Conservation (phyloP, 2,888 invertebrate species). For the Cryptocephalus moraei region DNA sequence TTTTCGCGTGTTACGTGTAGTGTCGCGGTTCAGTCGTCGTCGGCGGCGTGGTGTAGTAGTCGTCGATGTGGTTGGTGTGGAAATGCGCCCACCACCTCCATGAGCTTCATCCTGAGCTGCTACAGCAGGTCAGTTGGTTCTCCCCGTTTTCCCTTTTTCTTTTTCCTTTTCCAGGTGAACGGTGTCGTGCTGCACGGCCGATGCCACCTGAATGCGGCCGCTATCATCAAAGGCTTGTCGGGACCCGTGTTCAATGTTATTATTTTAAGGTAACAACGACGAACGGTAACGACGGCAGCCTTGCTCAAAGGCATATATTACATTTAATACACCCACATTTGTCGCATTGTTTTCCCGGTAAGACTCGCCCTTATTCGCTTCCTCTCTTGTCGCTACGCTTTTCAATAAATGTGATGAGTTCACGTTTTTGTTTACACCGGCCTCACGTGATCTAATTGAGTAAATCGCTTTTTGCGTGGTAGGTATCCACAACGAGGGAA, state of each 20-base stretch:
- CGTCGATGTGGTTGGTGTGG: constrained; percentile 7
- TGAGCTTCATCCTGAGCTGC: constrained; percentile 26
- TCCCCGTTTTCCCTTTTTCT: constrained; percentile 27
- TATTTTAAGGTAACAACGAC: constrained; percentile 57
- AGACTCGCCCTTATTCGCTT: no score
- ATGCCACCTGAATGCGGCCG: constrained; percentile 93
- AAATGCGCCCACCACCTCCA: constrained; percentile 17
- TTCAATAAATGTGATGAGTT: no score
- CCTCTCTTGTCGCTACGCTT: no score
- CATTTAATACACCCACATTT: no score
- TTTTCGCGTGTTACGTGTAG: no score
- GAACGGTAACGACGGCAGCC: no score
- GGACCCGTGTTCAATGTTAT: constrained; percentile 79
- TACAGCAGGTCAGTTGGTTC: constrained; percentile 27
- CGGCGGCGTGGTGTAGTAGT: constrained; percentile 8
- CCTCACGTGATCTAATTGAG: no score
- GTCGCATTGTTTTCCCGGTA: no score
- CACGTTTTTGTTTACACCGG: no score
- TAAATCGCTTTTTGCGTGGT: no score
- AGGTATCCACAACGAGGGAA: no score
- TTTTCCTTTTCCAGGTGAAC: constrained; percentile 62
- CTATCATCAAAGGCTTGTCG: constrained; percentile 84
- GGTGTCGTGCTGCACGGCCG: constrained; percentile 87
- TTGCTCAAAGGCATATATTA: no score
- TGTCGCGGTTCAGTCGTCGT: not conserved